phyloP scores from a whole-genome alignment of 2,888 invertebrate species.

The Agrotis clavis region DNA sequence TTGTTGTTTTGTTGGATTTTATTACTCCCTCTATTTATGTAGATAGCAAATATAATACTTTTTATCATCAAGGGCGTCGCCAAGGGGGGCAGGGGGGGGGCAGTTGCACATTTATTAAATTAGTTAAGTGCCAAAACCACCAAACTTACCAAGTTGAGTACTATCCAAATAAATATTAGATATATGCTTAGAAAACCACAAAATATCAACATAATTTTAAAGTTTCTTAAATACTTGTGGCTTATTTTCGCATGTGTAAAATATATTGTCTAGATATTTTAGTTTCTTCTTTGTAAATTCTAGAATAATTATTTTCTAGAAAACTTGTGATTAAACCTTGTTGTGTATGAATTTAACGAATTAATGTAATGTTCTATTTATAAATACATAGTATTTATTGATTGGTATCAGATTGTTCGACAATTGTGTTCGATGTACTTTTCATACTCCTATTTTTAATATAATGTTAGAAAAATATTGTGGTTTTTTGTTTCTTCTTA shows the following conservation, averaged over 20 bases:
- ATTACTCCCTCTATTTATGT: too few relatives aligned
- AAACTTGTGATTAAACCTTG: conserved; percentile 35
- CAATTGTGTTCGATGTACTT: conserved; percentile 55
- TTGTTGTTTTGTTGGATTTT: too few relatives aligned
- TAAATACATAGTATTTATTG: conserved; percentile 60
- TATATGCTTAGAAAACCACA: not conserved
- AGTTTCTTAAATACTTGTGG: too few relatives aligned
- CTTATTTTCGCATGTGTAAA: not conserved
- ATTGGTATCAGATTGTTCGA: conserved; percentile 49
- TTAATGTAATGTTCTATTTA: conserved; percentile 37
- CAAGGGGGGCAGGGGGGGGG: too few relatives aligned
- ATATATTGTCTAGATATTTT: not conserved
- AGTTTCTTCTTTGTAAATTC: too few relatives aligned
- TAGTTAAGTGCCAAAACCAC: conserved; percentile 40
- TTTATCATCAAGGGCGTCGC: too few relatives aligned
- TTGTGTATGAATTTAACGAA: conserved; percentile 42
- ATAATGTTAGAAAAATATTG: conserved; percentile 44
- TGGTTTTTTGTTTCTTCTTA: not conserved
- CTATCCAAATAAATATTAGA: conserved; percentile 2
- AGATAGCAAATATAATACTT: too few relatives aligned
- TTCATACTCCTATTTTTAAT: conserved; percentile 61
- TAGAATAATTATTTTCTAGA: not conserved
- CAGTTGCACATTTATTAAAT: too few relatives aligned
- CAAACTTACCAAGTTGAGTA: not conserved
- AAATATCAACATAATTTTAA: not conserved